Evolutionary conservation across 2,888 invertebrate species (phyloP), one percentile per base, ranked within the genome.

Genomic region (Celastrina argiolus): DNA sequence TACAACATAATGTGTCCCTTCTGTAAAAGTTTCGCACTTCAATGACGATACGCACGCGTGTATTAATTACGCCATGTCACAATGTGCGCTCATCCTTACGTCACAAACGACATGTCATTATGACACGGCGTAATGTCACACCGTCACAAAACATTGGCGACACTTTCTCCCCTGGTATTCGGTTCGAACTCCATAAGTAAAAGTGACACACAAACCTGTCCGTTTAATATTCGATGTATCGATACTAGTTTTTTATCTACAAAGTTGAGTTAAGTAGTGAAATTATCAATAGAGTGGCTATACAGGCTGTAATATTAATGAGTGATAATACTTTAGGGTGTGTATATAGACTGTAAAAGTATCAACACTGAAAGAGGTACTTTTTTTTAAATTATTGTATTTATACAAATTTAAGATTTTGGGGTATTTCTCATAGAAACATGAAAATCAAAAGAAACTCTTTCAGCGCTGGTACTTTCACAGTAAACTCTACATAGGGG

Each of bases 151-250:
- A 74, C 71, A 61, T 61, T 59, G 59, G 72, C 71, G 71, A 74
- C 74, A 77, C 79, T 79, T 80, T 80, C 79, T 72, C 78, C 72
- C 45, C 63, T 64, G 71, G 70, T 68, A 74, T 73, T 71, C 71
- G 69, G 66, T 73, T 72, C 66, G 69, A 74, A 72, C 70, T 74
- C 74, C 71, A 75, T 79, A 82, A 84, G 83, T 83, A 87, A 85
- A 85, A 86, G 82, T 85, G 82, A 80, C 80, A 82, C 80, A 82
- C 78, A 81, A 78, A 76, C 73, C 79, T 76, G 78, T 75, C 75
- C 73, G 75, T 74, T 75, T 73, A 75, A 77, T 51, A 22, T 73
- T 72, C 61, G 16, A 39, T 51, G 51, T 51, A 51, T 51, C 51
- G 26, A 51, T 22, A 51, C 22, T 22, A 12, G 12, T 51, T 51